phyloP scores from a whole-genome alignment of 2,113 vertebrate genomes.

The Tachysurus vachellii region DNA sequence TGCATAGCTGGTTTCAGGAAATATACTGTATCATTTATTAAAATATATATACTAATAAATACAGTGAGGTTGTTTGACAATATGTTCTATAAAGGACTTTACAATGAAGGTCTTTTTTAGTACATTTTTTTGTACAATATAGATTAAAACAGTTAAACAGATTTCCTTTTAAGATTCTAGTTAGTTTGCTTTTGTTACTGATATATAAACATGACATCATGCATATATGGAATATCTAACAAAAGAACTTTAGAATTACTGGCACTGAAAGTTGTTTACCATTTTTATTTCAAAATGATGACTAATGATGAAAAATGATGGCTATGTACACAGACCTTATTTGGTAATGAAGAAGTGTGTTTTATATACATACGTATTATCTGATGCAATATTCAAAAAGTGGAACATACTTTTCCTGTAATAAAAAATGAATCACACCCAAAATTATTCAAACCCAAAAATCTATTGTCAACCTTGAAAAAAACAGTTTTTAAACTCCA shows the following conservation, averaged over 20 bases:
- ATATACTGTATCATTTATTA: not conserved
- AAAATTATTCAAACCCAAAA: not conserved
- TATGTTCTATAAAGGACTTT: not conserved
- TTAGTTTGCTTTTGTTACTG: not conserved
- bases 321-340: no score
- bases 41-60: not conserved
- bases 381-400: not conserved
- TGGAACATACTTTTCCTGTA: not conserved
- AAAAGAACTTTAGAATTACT: not conserved
- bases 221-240: not conserved
- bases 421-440: not conserved
- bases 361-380: no score
- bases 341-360: no score
- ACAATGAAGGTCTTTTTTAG: not conserved
- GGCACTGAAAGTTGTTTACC: not conserved
- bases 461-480: not conserved
- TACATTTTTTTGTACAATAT: not conserved
- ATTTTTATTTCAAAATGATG: no score
- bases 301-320: no score
- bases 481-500: not conserved
- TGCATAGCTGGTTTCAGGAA: not conserved
- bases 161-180: not conserved
- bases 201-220: not conserved
- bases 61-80: not conserved
- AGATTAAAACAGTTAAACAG: not conserved